Conservation (phyloP, 2,888 invertebrate genomes). For the Cremastobaeus sp. region DNA sequence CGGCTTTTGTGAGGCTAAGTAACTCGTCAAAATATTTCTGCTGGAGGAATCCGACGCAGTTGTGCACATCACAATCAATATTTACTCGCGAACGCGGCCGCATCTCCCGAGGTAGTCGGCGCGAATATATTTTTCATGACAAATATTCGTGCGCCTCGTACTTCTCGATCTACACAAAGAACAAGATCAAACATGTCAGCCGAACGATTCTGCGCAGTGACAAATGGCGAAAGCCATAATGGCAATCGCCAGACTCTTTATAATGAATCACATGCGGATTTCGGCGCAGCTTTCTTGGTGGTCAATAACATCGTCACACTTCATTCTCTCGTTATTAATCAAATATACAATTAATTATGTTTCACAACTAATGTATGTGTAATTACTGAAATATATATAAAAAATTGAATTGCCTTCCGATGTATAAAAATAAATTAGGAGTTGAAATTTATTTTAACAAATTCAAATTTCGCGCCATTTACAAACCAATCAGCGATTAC, state of each 20-base stretch:
- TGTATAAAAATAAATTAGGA: too few species aligned
- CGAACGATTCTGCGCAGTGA: slow-evolving; percentile 56
- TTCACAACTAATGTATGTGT: too few species aligned
- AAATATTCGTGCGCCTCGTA: slow-evolving; percentile 35
- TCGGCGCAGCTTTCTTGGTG: too few species aligned
- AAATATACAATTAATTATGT: too few species aligned
- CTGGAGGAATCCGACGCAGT: slow-evolving; percentile 12
- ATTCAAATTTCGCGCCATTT: too few species aligned
- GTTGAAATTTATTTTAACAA: too few species aligned
- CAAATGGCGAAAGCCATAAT: slow-evolving; percentile 56
- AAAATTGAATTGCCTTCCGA: too few species aligned
- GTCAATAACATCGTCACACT: slow-evolving; percentile 18
- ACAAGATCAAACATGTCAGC: slow-evolving; percentile 60
- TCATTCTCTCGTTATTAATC: too few species aligned
- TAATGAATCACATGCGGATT: slow-evolving; percentile 25
- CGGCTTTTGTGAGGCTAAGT: slow-evolving; percentile 5
- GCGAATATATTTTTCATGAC: slow-evolving; percentile 30
- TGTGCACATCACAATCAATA: slow-evolving; percentile 25
- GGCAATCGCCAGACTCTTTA: slow-evolving; percentile 48
- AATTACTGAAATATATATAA: too few species aligned
- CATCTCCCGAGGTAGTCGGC: background rate
- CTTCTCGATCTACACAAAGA: slow-evolving; percentile 39
- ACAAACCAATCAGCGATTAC: too few species aligned
- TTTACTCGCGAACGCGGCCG: slow-evolving; percentile 2
- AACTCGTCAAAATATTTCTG: slow-evolving; percentile 13